Conservation (phyloP, 1,140 invertebrate species). For the Orussus abietinus region DNA sequence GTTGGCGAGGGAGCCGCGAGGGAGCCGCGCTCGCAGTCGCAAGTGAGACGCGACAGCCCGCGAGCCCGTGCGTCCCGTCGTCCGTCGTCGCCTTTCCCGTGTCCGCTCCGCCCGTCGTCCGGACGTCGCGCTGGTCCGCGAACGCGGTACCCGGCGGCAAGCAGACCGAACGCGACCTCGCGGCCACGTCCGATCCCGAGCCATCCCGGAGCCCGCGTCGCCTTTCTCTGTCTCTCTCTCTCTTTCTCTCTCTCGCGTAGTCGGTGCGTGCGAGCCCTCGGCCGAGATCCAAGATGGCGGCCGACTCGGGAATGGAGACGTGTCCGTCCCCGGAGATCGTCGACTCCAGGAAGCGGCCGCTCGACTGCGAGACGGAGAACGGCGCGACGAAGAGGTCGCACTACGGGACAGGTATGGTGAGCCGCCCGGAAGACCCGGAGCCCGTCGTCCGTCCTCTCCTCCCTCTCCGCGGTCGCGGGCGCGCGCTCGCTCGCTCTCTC, state of each 20-base stretch:
- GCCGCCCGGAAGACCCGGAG: constrained; percentile 1
- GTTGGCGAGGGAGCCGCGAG: constrained; percentile 40
- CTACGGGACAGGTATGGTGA: constrained; percentile 73
- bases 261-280: constrained; percentile 12
- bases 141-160: no score
- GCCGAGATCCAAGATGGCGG: constrained; percentile 68
- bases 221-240: constrained; percentile 12
- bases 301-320: constrained; percentile 77
- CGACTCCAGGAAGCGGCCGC: constrained; percentile 80
- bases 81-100: no score
- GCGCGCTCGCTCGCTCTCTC: neutral
- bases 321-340: constrained; percentile 76
- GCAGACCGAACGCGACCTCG: no score
- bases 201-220: constrained; percentile 1
- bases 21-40: constrained; percentile 30
- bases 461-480: constrained; percentile 6
- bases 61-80: constrained; percentile 33
- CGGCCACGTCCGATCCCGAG: no score
- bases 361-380: constrained; percentile 81
- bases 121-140: constrained; percentile 15
- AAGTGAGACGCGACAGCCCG: constrained; percentile 49
- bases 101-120: constrained; percentile 25
- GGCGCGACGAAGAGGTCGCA: constrained; percentile 83
- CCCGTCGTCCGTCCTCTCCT: constrained; percentile 5
- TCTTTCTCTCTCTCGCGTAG: constrained; percentile 20